These are phyloP conservation scores for Cerastoderma edule DNA, from an alignment of 2,888 invertebrate genomes.

Conservation along the genomic window DNA sequence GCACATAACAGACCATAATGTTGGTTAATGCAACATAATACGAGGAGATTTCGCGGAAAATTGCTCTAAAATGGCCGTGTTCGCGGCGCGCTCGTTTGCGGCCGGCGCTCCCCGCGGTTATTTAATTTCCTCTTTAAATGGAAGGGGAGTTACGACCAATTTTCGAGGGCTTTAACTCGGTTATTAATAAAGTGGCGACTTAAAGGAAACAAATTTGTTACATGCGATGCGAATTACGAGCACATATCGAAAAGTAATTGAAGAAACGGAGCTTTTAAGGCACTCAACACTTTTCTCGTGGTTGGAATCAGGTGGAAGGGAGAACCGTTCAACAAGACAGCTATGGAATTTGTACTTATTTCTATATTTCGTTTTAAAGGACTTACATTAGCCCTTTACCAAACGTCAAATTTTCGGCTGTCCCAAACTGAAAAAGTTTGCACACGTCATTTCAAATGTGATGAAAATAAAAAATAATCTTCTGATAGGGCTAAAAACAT, in stretches of 20 bases:
- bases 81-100: conserved; percentile 22
- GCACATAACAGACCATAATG: conserved; percentile 60
- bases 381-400: too few species aligned
- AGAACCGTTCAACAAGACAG: too few species aligned
- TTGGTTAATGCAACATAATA: conserved; percentile 57
- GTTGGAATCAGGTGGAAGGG: too few species aligned
- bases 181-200: conserved; percentile 49
- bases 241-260: conserved; percentile 59
- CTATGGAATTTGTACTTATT: too few species aligned
- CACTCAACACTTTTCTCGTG: too few species aligned
- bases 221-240: conserved; percentile 55
- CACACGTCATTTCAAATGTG: too few species aligned
- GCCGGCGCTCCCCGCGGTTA: conserved; percentile 30
- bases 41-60: conserved; percentile 60
- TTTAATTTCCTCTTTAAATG: conserved; percentile 61
- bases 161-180: conserved; percentile 44
- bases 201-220: conserved; percentile 34
- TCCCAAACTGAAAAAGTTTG: too few species aligned
- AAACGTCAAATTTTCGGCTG: too few species aligned
- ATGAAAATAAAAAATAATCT: too few species aligned
- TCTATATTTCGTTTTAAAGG: too few species aligned
- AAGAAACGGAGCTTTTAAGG: conserved; percentile 38
- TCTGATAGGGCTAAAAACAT: too few species aligned
- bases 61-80: conserved; percentile 53
- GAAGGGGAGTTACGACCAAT: conserved; percentile 41